A percentile compares a stretch with the other conserved stretches of the same genome.
Evolutionary conservation across 2,113 vertebrate species (phyloP).

Genomic region (Pionites leucogaster): DNA sequence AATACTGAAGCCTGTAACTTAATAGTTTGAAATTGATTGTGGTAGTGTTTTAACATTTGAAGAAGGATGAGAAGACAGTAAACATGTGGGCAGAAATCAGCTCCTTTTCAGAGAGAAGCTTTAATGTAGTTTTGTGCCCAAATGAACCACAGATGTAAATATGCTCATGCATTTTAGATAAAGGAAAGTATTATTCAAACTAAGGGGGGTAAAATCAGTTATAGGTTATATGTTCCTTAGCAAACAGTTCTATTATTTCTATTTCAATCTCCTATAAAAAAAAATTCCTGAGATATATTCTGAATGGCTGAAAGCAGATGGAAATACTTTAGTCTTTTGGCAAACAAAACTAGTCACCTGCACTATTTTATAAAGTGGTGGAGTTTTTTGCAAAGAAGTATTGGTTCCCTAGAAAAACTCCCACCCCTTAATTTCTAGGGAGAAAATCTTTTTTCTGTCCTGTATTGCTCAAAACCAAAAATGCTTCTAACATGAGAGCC

Average conservation of each 20-base stretch:
- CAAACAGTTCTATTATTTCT: slow-evolving; percentile 2
- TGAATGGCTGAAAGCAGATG: background rate
- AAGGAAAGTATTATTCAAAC: slow-evolving; percentile 1
- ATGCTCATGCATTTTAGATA: slow-evolving; percentile 38
- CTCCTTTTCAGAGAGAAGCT: background rate
- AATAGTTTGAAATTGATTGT: background rate
- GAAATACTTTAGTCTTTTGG: background rate
- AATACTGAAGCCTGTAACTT: background rate
- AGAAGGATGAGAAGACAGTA: background rate
- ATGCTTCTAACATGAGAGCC: background rate
- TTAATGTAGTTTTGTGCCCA: background rate
- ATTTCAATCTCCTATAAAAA: background rate
- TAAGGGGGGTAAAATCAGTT: slow-evolving; percentile 19
- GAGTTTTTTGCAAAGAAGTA: background rate
- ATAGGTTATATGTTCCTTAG: background rate
- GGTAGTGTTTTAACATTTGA: slow-evolving; percentile 34
- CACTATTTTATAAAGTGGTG: background rate
- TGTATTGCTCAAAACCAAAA: background rate
- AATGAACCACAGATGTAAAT: slow-evolving; percentile 19
- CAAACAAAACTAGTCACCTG: background rate
- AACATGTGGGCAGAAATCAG: background rate
- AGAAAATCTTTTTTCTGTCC: background rate
- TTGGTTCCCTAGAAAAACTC: background rate
- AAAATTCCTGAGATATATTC: background rate
- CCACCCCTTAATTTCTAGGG: background rate